Base-by-base conservation (phyloP, 1,140 invertebrate species). In the Aphaenogaster ashmeadi region DNA sequence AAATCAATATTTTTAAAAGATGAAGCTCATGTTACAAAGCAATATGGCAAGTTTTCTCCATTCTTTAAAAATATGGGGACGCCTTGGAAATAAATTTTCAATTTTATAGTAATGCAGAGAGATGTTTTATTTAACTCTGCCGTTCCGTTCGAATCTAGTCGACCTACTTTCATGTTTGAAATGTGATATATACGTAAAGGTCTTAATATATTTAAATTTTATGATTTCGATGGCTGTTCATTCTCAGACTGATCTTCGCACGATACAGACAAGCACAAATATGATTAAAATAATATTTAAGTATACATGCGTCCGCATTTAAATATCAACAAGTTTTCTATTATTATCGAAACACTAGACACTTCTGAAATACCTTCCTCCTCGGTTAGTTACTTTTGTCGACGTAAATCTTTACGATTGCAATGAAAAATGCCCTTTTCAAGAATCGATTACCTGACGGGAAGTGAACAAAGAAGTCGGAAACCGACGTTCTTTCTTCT, bases 191-290 rank as follows among this genome's bases (percentile, higher is more conserved):
- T 44, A n/a, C 64, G 38, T 44, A 33, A 41, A 15, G n/a, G 0
- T 52, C 41, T 52, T 72, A n/a, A 72, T 21, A 52, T 54, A 54
- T 56, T 74, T 38, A 38, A 21, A 74, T 56, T 74, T 74, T 9
- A 33, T 52, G 1, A 54, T 38, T 36, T 72, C 3, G 7, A 11
- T 36, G 21, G 64, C 33, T 33, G 6, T 38, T 74, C 5, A n/a
- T 60, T 60, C 3, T 36, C 36, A 27, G 44, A 27, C 9, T 41
- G 38, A 41, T 27, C n/a, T 38, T 74, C 0, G 33, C 9, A 56
- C 52, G 13, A 41, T 75, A 21, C 21, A 58, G 21, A 75, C 5
- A 41, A 27, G 50, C 27, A 41, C 11, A 38, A 58, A 27, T 27
- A 27, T 8, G 13, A 21, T 38, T 41, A 41, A 75, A 58, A 58